Evolutionary conservation across 1,140 invertebrate species (phyloP).

Genomic region (Drosophila suzukii): DNA sequence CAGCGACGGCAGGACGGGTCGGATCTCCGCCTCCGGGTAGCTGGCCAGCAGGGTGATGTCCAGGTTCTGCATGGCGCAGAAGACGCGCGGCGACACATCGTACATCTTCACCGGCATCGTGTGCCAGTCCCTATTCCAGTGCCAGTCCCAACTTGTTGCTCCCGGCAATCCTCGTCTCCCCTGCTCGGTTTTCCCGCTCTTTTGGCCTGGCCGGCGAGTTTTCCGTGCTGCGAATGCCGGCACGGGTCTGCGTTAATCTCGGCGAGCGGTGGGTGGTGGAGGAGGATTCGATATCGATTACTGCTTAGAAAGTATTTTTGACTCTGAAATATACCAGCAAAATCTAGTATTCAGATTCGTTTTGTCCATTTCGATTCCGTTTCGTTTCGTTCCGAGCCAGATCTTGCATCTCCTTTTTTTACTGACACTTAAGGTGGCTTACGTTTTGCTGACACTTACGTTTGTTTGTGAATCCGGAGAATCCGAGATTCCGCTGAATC

Average conservation of each 20-base stretch:
- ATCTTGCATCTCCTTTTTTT: too few species aligned
- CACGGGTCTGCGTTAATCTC: not conserved
- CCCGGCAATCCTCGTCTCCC: not conserved
- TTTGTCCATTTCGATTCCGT: too few species aligned
- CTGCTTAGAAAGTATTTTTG: too few species aligned
- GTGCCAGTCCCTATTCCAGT: not conserved
- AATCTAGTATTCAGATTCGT: too few species aligned
- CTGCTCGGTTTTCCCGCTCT: not conserved
- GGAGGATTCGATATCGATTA: too few species aligned
- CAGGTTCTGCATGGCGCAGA: constrained; percentile 91
- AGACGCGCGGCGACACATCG: constrained; percentile 85
- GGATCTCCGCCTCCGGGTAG: constrained; percentile 90
- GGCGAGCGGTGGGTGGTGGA: not conserved
- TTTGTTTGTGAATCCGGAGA: too few species aligned
- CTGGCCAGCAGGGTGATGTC: constrained; percentile 90
- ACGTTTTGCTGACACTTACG: too few species aligned
- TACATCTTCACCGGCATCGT: constrained; percentile 63
- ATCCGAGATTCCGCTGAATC: constrained; percentile 1
- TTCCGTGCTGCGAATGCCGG: constrained; percentile 1
- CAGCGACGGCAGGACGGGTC: constrained; percentile 95
- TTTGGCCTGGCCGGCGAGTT: constrained; percentile 1
- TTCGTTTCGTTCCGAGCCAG: too few species aligned
- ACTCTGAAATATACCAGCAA: too few species aligned
- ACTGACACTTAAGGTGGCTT: too few species aligned
- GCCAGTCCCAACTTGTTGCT: constrained; percentile 6